phyloP scores from a whole-genome alignment of 2,797 vertebrate species.

The Syncerus caffer region DNA sequence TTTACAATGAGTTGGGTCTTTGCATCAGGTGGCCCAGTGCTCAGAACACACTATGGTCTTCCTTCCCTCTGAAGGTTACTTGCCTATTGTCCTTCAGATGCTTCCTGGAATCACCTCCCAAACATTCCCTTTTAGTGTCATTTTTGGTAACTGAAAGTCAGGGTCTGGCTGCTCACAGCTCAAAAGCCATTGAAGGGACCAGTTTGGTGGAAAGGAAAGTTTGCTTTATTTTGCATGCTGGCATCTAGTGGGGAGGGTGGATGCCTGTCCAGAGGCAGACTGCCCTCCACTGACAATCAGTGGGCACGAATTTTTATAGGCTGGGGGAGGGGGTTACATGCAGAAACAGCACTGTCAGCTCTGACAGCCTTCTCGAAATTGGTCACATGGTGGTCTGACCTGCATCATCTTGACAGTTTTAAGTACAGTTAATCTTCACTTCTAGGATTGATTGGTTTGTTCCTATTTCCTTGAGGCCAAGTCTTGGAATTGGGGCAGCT shows the following conservation, averaged over 20 bases:
- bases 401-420: neutral
- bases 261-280: neutral
- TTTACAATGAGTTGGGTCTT: neutral
- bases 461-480: neutral
- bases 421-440: neutral
- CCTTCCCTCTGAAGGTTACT: neutral
- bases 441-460: neutral
- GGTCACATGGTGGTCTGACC: neutral
- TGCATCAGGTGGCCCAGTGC: neutral
- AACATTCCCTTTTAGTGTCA: neutral
- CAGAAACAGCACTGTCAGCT: neutral
- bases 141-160: neutral
- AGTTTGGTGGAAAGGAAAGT: neutral
- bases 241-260: neutral
- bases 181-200: neutral
- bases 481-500: neutral
- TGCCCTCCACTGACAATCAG: neutral
- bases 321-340: neutral
- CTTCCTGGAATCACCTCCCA: neutral
- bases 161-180: neutral
- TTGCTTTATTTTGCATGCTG: neutral
- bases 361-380: neutral
- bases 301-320: neutral
- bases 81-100: neutral
- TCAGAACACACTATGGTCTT: neutral